Evolutionary conservation across 2,888 invertebrate species (phyloP), one percentile per base, ranked within the genome.

Genomic region (Strigamia transsilvanica): DNA sequence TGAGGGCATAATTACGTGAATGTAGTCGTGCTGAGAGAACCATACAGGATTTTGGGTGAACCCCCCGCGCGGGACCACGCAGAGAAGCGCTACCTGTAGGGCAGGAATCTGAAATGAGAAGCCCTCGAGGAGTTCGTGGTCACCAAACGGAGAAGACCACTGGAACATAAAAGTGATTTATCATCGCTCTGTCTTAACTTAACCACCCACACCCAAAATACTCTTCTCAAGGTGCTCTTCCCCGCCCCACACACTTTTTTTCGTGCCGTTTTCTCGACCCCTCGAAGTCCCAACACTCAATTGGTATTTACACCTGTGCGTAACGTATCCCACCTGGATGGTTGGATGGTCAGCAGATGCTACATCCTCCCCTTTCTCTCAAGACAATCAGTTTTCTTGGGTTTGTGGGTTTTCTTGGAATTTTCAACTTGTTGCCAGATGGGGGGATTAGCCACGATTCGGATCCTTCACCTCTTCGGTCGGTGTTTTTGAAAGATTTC

Each of bases 101-200:
- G 61, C 61, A 61, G 61, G 61, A 61, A 61, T 61, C 61, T 61
- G 9, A 61, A 23, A 61, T 61, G n/a, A 18, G 23, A 23, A 61
- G 61, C 61, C 61, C 61, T 61, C 9, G 12, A 21, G 61, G n/a
- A 18, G 21, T 61, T 61, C 18, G 61, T 61, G 61, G 61, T 18
- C 61, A 21, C 61, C 61, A 61, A 61, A 61, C 23, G 21, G 61
- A 61, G 12, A 6, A 61, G 18, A 21, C 61, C 18, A 61, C 23
- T 61, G 61, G 10, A 61, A 61, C 61, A 61, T 61, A 61, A 61
- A 61, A 61, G 61, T 61, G 61, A 61, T 61, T 61, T 61, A 61
- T 61, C 61, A 61, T 61, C 61, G 21, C 21, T 61, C 23, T 6
- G 61, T 61, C 23, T 38, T 18, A 18, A 23, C 61, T 61, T 61